Evolutionary conservation across 2,888 invertebrate genomes (phyloP), one percentile per base, ranked within the genome.

Genomic region (Auanema freiburgensis): DNA sequence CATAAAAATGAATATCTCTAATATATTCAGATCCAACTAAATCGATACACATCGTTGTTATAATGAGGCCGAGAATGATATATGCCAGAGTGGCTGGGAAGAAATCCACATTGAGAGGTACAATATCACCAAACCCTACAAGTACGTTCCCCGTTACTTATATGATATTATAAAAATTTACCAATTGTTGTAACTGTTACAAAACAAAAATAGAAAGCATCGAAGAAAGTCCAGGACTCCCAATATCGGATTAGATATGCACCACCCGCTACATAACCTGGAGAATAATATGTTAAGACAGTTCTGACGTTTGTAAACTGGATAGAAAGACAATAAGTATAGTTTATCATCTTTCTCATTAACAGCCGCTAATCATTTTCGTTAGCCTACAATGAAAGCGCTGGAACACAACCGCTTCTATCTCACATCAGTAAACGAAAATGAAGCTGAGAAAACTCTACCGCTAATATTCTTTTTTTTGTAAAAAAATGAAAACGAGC

Each of bases 131-230:
- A 63, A 83, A 83, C 54, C 83, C 81, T 81, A 53, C 33, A 69
- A 62, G 14, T 11, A 6, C n/a, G 3, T 14, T 6, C n/a, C 41
- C 41, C 21, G n/a, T 11, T 51, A 16, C 12, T 51, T 51, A 21
- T 43, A 43, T 43, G 14, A 43, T 43, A 12, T 14, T 14, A 14
- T 14, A 14, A 14, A 14, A 14, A 43, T 14, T 54, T 54, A 78
- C 81, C 83, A 67, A 83, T 83, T 5, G 83, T 83, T 33, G 83
- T 83, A 53, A 83, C 83, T 46, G 83, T 84, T 57, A 83, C 84
- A 64, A 83, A 82, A 66, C 83, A 83, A 63, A 84, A 83, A 66
- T 83, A 83, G 65, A 83, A 83, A 14, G 83, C 79, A 46, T 84
- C 83, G 65, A 84, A 79, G 62, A 83, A 84, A 21, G 70, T 73